A percentile compares a stretch with the other conserved stretches of the same genome.
Conservation (phyloP, 35 echinoderm and acorn worm genomes). For the Hemicentrotus pulcherrimus region DNA sequence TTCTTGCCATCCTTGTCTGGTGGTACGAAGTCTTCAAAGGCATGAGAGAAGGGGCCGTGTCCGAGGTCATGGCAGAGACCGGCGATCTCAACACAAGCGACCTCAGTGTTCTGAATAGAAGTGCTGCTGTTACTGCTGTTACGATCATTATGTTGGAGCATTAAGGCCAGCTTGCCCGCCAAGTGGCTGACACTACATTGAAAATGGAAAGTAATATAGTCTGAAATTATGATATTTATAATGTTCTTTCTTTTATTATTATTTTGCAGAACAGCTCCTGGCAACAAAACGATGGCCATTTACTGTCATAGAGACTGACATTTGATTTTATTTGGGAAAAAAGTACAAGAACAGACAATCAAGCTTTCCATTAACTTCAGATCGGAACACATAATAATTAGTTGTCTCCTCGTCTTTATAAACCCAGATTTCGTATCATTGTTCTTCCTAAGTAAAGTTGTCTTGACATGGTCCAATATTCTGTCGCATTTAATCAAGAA, state of each 20-base stretch:
- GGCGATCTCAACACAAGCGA: slow-evolving; percentile 49
- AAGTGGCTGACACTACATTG: slow-evolving; percentile 52
- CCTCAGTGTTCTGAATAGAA: slow-evolving; percentile 15
- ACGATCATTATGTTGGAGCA: slow-evolving; percentile 17
- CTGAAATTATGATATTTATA: too few relatives aligned
- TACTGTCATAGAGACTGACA: too few relatives aligned
- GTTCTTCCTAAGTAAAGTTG: too few relatives aligned
- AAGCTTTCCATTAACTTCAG: too few relatives aligned
- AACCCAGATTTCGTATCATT: too few relatives aligned
- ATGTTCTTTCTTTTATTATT: too few relatives aligned
- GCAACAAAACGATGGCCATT: too few relatives aligned
- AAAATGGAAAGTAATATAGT: neutral
- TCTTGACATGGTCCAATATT: too few relatives aligned
- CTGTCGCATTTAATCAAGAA: too few relatives aligned
- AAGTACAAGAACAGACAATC: too few relatives aligned
- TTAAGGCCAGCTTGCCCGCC: slow-evolving; percentile 1
- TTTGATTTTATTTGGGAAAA: neutral
- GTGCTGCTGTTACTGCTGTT: neutral
- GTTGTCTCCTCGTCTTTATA: too few relatives aligned
- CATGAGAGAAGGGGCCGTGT: slow-evolving; percentile 7
- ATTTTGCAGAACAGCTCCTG: neutral
- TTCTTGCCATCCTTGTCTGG: neutral
- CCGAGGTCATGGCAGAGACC: slow-evolving; percentile 63
- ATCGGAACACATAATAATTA: too few relatives aligned
- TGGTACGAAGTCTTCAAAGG: neutral